Evolutionary conservation across 2,113 vertebrate species (phyloP), one percentile per base, ranked within the genome.

Genomic region (Isichthys henryi): DNA sequence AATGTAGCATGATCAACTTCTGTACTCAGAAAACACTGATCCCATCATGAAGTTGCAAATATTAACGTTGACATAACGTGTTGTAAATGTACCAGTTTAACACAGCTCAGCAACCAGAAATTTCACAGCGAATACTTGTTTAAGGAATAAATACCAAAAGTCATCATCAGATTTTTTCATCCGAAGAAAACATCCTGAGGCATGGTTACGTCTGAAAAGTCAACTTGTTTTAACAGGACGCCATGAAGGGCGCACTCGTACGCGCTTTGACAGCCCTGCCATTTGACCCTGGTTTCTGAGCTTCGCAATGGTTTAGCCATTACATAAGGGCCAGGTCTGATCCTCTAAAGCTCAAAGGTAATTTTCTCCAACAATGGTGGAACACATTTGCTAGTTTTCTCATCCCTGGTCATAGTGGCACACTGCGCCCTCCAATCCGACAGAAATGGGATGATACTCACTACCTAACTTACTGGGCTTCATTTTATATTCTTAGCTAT

Each of bases 211-310:
- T 15, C 49, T 48, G 52, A 66, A 86, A 53, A 48, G 56, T 62
- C 62, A 56, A 84, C 45, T 89, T 89, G 89, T 89, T 89, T 86
- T 70, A 89, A 86, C 82, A 89, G 82, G 88, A 89, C 31, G 13
- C 74, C 74, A 39, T 84, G 43, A 52, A 31, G 56, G 43, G n/a
- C 15, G 27, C 15, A 19, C 31, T 46, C 6, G 43, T 50, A 49
- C 10, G n/a, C n/a, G 45, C 10, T 89, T 62, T 21, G 50, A 86
- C 82, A 82, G 48, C n/a, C 10, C 4, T 5, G 39, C 31, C 53
- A 46, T 23, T 86, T 89, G 8, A 19, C 6, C 74, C 74, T 19
- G 74, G 10, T 43, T 2, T 56, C 13, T 58, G 53, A 58, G 53
- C 46, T 84, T 31, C 43, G 56, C 1, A 13, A 46, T 13, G 52